Base-by-base conservation (phyloP, 2,888 invertebrate genomes). In the Frankliniella intonsa region DNA sequence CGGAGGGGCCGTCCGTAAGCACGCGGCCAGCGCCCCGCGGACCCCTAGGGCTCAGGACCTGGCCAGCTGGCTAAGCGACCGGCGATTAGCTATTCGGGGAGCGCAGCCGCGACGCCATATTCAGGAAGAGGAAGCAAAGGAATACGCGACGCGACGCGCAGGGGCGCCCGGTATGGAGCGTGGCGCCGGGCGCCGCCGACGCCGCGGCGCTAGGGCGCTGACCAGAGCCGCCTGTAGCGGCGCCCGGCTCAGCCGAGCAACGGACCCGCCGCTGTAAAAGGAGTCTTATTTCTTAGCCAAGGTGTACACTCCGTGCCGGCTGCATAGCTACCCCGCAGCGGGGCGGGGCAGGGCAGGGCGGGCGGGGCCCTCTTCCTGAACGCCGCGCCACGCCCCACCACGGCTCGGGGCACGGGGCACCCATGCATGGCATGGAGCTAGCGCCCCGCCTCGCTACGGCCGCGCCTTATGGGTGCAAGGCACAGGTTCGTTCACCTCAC, bases 241-340 rank as follows among this genome's bases (percentile, higher is more conserved):
- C 14, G 69, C 69, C n/a, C n/a, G 65, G 19, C 65, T 8, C 55
- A 17, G n/a, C 11, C 22, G 25, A 10, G 25, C 69, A 76, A 76
- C 69, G 69, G 69, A 25, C 69, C 10, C 69, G 69, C 25, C 69
- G 69, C 69, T 76, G 69, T 76, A 76, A 76, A 76, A 76, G 69
- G 69, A 76, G 69, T 22, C 62, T 62, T 62, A 19, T 14, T 62
- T 38, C 38, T 38, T 38, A 38, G 38, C 38, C 38, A 38, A 38
- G 38, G 38, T 38, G 38, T 38, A 38, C 38, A 38, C 38, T 38
- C 69, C 22, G 69, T 22, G 22, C 22, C 69, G 69, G 22, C 69
- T 76, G 22, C 69, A 22, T 76, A 25, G 69, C 25, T 12, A 3
- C 69, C 69, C 22, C 22, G 38, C 38, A 38, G 38, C 38, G 38